These are phyloP conservation scores for Oryzaephilus surinamensis DNA, from an alignment of 1,140 invertebrate genomes.

Conservation along the genomic window DNA sequence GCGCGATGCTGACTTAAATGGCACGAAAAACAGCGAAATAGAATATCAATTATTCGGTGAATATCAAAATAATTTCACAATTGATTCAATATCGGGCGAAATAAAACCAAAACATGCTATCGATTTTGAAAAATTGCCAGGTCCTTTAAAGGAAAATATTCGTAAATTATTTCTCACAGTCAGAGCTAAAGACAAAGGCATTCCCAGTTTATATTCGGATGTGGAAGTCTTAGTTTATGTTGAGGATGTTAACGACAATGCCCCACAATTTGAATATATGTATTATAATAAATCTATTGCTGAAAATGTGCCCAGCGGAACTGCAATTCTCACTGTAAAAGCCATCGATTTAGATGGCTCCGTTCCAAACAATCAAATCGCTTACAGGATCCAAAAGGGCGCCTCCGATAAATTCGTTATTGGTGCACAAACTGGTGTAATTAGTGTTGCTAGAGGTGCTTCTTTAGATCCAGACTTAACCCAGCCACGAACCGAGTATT, in stretches of 20 bases:
- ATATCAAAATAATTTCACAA: slow-evolving; percentile 66
- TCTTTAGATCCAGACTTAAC: slow-evolving; percentile 82
- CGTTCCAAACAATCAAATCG: slow-evolving; percentile 72
- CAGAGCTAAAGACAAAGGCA: slow-evolving; percentile 68
- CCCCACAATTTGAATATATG: slow-evolving; percentile 64
- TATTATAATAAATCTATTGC: slow-evolving; percentile 67
- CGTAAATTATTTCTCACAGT: slow-evolving; percentile 64
- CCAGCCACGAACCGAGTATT: slow-evolving; percentile 56
- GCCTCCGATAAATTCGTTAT: slow-evolving; percentile 89
- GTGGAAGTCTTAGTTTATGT: slow-evolving; percentile 71
- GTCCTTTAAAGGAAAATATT: slow-evolving; percentile 48
- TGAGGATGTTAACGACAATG: slow-evolving; percentile 79
- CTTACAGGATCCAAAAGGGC: slow-evolving; percentile 79
- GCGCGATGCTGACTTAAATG: slow-evolving; percentile 75
- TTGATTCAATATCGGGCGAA: slow-evolving; percentile 62
- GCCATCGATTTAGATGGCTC: slow-evolving; percentile 79
- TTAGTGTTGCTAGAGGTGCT: slow-evolving; percentile 77
- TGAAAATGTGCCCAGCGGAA: slow-evolving; percentile 72
- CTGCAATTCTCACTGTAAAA: slow-evolving; percentile 66
- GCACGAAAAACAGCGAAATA: slow-evolving; percentile 76
- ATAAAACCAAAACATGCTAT: slow-evolving; percentile 55
- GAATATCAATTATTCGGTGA: slow-evolving; percentile 66
- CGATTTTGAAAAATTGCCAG: slow-evolving; percentile 67
- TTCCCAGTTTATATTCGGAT: slow-evolving; percentile 61
- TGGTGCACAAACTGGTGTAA: slow-evolving; percentile 66